These are phyloP conservation scores for Masnerella sp. DNA, from an alignment of 2,888 invertebrate species.

Conservation along the genomic window DNA sequence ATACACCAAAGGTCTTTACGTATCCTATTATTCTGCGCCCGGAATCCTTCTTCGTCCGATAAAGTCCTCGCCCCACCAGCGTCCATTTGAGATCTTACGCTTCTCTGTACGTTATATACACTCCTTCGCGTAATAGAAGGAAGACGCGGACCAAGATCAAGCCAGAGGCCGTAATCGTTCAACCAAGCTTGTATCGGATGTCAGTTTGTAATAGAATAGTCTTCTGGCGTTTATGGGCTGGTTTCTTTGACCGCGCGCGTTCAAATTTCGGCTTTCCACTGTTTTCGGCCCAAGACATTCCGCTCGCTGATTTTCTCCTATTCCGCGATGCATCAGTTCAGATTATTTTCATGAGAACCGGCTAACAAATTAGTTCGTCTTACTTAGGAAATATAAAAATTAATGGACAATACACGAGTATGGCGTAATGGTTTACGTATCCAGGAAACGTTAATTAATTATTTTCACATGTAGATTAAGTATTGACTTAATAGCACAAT, in stretches of 20 bases:
- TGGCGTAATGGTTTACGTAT: slow-evolving; percentile 10
- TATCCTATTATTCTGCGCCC: slow-evolving; percentile 73
- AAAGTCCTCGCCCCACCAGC: slow-evolving; percentile 52
- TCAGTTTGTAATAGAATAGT: slow-evolving; percentile 76
- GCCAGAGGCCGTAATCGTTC: slow-evolving; percentile 73
- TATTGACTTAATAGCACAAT: slow-evolving; percentile 29
- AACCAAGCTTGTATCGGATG: slow-evolving; percentile 76
- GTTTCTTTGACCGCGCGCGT: slow-evolving; percentile 68
- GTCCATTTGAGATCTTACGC: slow-evolving; percentile 47
- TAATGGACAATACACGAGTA: slow-evolving; percentile 41
- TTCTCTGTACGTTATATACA: slow-evolving; percentile 49
- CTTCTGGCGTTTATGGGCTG: slow-evolving; percentile 70
- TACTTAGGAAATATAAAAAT: slow-evolving; percentile 49
- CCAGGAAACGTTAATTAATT: slow-evolving; percentile 45
- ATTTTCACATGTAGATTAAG: slow-evolving; percentile 39
- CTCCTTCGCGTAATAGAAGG: slow-evolving; percentile 63
- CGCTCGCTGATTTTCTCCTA: not conserved
- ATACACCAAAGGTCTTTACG: slow-evolving; percentile 64
- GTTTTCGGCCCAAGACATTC: slow-evolving; percentile 5
- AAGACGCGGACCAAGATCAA: slow-evolving; percentile 66
- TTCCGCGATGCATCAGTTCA: not conserved
- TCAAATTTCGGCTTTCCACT: slow-evolving; percentile 53
- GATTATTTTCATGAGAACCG: slow-evolving; percentile 17
- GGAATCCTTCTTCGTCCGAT: slow-evolving; percentile 61
- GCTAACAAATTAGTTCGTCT: slow-evolving; percentile 18